Conservation (phyloP, 35 echinoderm and acorn worm genomes). For the Nesometra sesokonis region DNA sequence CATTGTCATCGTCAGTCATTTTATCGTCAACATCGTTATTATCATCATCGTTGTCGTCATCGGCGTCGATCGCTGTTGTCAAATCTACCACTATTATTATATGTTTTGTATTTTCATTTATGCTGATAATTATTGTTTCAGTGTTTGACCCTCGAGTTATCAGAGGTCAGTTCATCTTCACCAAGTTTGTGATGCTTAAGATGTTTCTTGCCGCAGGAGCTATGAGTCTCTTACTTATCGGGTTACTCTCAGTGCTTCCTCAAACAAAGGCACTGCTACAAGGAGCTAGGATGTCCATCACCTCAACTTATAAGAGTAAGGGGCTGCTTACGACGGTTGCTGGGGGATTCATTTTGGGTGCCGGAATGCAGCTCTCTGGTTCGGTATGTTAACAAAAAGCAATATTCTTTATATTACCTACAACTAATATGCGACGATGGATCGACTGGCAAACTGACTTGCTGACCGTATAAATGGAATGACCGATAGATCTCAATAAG, state of each 20-base stretch:
- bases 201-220: constrained; percentile 45
- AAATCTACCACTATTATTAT: neutral
- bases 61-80: neutral
- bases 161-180: constrained; percentile 53
- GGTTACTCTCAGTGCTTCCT: constrained; percentile 29
- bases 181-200: constrained; percentile 60
- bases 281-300: constrained; percentile 6
- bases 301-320: constrained; percentile 27
- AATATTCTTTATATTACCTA: too few species aligned
- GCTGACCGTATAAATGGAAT: too few species aligned
- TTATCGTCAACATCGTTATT: too few species aligned
- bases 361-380: constrained; percentile 39
- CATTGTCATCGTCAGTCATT: too few species aligned
- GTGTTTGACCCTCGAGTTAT: constrained; percentile 55
- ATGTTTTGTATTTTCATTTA: neutral
- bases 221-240: constrained; percentile 25
- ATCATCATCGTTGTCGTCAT: too few species aligned
- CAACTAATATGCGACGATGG: too few species aligned
- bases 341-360: constrained; percentile 45
- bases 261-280: constrained; percentile 16
- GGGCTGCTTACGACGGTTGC: constrained; percentile 9
- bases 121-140: neutral
- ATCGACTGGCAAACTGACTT: too few species aligned
- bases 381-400: constrained; percentile 34
- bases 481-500: too few species aligned